Conservation (phyloP, 2,888 invertebrate species). For the Ectropis crepuscularia region DNA sequence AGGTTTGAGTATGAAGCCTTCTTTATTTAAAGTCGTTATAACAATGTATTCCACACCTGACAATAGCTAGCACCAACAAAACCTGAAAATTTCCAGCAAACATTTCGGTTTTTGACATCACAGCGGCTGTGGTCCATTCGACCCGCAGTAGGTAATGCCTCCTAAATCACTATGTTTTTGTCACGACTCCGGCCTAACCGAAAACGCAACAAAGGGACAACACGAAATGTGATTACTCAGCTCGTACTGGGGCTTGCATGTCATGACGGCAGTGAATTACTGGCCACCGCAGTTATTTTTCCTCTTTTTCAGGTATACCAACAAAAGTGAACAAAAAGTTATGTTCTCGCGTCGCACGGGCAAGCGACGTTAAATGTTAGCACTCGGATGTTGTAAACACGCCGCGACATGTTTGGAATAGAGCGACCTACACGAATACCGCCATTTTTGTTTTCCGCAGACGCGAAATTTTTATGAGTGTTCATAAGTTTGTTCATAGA, state of each 20-base stretch:
- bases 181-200: constrained; percentile 51
- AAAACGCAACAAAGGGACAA: constrained; percentile 70
- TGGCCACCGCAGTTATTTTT: constrained; percentile 45
- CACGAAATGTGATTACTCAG: constrained; percentile 80
- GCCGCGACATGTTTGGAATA: constrained; percentile 61
- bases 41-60: neutral
- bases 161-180: constrained; percentile 69
- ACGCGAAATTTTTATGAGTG: constrained; percentile 9
- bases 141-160: constrained; percentile 53
- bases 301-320: constrained; percentile 61
- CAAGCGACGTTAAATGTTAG: constrained; percentile 65
- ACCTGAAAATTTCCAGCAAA: constrained; percentile 3
- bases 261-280: constrained; percentile 75
- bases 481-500: constrained; percentile 1
- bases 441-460: constrained; percentile 24
- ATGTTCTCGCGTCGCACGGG: constrained; percentile 57
- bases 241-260: constrained; percentile 68
- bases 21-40: too few species aligned
- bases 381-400: constrained; percentile 68
- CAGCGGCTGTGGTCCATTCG: constrained; percentile 25
- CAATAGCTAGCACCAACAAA: neutral
- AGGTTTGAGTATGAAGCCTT: too few species aligned
- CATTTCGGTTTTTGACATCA: constrained; percentile 20
- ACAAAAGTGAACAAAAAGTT: constrained; percentile 73
- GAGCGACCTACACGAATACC: constrained; percentile 44